Evolutionary conservation across 1,140 invertebrate genomes (phyloP).

Genomic region (Geopemphigus sp.): DNA sequence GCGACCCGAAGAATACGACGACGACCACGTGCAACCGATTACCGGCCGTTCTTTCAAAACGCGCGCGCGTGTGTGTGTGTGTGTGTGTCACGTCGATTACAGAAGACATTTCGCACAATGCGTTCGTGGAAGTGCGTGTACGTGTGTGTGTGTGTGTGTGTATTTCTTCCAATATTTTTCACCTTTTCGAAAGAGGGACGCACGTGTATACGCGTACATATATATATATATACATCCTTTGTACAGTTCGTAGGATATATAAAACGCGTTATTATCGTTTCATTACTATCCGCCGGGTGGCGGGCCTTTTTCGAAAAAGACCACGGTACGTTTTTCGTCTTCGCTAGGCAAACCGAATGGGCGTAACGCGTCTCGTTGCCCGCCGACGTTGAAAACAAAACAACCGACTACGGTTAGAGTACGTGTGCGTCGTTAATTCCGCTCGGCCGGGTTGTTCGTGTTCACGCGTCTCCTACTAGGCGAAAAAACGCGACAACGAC

Average conservation of each 20-base stretch:
- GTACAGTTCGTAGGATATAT: not conserved
- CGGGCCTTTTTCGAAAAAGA: constrained; percentile 17
- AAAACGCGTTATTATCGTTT: constrained; percentile 41
- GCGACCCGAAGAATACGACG: constrained; percentile 32
- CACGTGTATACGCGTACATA: not conserved
- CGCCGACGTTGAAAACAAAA: no score
- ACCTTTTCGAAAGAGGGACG: constrained; percentile 15
- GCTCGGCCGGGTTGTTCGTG: not conserved
- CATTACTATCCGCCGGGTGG: constrained; percentile 1
- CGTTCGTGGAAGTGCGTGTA: constrained; percentile 19
- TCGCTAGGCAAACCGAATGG: constrained; percentile 25
- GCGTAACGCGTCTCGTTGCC: constrained; percentile 15
- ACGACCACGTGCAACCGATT: constrained; percentile 49
- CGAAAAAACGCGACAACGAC: no score
- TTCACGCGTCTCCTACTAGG: not conserved
- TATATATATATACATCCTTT: no score
- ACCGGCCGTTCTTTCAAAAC: constrained; percentile 14
- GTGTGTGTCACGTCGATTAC: constrained; percentile 49
- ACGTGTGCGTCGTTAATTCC: not conserved
- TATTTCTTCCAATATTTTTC: constrained; percentile 25
- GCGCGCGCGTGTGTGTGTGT: no score
- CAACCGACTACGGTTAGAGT: no score
- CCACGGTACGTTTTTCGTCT: constrained; percentile 9
- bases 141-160: not conserved
- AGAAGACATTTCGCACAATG: constrained; percentile 47